A percentile compares a stretch with the other conserved stretches of the same genome.
Evolutionary conservation across 1,140 invertebrate genomes (phyloP).

Genomic region (Drosophila punjabiensis): DNA sequence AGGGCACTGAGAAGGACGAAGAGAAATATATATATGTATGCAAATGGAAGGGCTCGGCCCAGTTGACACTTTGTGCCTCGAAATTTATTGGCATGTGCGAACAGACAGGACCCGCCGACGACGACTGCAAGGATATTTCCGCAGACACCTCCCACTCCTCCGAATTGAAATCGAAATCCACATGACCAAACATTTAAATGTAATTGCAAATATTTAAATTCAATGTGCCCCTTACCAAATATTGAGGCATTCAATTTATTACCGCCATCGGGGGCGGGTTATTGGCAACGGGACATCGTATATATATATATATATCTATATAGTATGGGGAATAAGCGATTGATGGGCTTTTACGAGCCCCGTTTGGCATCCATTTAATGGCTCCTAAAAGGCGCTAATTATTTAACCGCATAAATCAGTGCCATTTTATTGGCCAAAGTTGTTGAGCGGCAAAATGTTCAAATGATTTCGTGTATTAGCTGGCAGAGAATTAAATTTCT

Average conservation of each 20-base stretch:
- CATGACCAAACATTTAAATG: conserved; percentile 70
- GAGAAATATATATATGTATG: conserved; percentile 21
- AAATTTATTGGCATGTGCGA: conserved; percentile 76
- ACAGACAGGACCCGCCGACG: conserved; percentile 39
- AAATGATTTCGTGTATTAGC: conserved; percentile 6
- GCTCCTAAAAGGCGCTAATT: conserved; percentile 53
- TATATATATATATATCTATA: too few species aligned
- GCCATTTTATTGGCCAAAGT: conserved; percentile 24
- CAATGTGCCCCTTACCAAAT: conserved; percentile 50
- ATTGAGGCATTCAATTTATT: conserved; percentile 56
- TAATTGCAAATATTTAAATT: conserved; percentile 82
- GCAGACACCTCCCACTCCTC: conserved; percentile 28
- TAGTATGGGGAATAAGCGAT: conserved; percentile 14
- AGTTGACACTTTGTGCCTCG: conserved; percentile 62
- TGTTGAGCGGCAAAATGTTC: background rate
- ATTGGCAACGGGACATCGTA: background rate
- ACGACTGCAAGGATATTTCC: conserved; percentile 36
- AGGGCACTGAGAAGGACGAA: background rate
- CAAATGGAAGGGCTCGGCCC: conserved; percentile 49
- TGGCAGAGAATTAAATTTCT: conserved; percentile 6
- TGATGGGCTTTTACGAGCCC: conserved; percentile 29
- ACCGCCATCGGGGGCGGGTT: conserved; percentile 18
- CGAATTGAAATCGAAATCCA: conserved; percentile 29
- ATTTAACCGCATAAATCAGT: conserved; percentile 53
- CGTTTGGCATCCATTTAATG: conserved; percentile 40